Percentiles rank a stretch among this genome's conserved stretches.
phyloP scores from a whole-genome alignment of 2,888 invertebrate species.

The Dolichopus griseipennis region DNA sequence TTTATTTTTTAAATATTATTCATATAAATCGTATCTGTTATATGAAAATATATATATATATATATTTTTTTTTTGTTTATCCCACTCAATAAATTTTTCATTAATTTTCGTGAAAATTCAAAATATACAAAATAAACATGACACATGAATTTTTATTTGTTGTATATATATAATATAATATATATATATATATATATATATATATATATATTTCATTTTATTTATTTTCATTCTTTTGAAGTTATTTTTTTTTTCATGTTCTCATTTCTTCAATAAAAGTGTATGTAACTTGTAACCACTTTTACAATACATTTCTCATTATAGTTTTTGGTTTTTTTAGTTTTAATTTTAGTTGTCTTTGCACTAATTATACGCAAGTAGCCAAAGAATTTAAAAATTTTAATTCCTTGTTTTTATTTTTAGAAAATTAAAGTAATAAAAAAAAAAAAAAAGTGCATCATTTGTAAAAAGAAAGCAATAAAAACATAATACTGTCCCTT shows the following conservation, averaged over 20 bases:
- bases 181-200: no score
- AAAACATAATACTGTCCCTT: no score
- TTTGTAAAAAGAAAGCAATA: no score
- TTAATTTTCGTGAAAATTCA: not conserved
- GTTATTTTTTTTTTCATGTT: not conserved
- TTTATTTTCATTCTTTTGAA: constrained; percentile 1
- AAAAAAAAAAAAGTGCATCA: not conserved
- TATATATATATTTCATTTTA: no score
- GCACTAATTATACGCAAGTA: not conserved
- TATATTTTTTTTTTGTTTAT: not conserved
- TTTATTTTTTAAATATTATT: no score
- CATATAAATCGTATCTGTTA: no score
- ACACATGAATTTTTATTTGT: not conserved
- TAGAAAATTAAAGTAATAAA: not conserved
- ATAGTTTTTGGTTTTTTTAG: no score
- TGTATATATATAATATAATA: no score
- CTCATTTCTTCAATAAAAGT: not conserved
- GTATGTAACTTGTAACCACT: not conserved
- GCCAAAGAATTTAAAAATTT: constrained; percentile 1
- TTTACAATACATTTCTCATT: no score
- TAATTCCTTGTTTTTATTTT: constrained; percentile 1
- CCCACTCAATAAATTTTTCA: constrained; percentile 2
- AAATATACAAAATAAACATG: constrained; percentile 4
- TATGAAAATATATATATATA: no score
- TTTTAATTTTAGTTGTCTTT: not conserved